Conservation (phyloP, 2,797 vertebrate genomes). For the Sebastes trivittatus region DNA sequence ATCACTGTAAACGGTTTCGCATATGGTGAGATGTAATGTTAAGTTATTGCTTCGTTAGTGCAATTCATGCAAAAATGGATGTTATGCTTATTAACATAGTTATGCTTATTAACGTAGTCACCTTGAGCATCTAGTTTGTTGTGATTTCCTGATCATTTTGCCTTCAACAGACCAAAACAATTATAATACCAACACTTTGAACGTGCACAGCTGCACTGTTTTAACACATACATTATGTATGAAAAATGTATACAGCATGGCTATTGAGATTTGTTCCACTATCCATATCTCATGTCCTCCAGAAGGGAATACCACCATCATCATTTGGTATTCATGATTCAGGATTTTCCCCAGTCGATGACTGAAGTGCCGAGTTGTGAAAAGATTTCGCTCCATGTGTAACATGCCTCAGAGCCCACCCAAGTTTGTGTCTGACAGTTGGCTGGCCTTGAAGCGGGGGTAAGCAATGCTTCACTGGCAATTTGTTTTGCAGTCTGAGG, state of each 20-base stretch:
- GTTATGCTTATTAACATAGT: background rate
- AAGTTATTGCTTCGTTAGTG: background rate
- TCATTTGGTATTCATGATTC: conserved; percentile 46
- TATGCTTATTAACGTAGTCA: background rate
- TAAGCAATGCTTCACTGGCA: conserved; percentile 44
- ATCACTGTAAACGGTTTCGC: background rate
- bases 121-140: background rate
- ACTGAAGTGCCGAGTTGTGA: conserved; percentile 44
- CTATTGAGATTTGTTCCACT: background rate
- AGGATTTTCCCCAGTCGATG: conserved; percentile 32
- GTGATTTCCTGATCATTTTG: background rate
- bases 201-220: background rate
- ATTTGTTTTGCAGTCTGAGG: conserved; percentile 60
- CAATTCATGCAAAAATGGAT: background rate
- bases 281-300: conserved; percentile 6
- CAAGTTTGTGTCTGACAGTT: conserved; percentile 50
- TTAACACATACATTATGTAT: background rate
- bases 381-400: conserved; percentile 39
- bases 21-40: background rate
- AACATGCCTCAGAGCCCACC: conserved; percentile 41
- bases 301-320: conserved; percentile 10
- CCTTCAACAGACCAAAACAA: background rate
- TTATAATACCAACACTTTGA: background rate
- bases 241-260: background rate
- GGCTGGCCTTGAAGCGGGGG: conserved; percentile 47